Conservation (phyloP, 2,113 vertebrate genomes). For the Thomomys bottae region DNA sequence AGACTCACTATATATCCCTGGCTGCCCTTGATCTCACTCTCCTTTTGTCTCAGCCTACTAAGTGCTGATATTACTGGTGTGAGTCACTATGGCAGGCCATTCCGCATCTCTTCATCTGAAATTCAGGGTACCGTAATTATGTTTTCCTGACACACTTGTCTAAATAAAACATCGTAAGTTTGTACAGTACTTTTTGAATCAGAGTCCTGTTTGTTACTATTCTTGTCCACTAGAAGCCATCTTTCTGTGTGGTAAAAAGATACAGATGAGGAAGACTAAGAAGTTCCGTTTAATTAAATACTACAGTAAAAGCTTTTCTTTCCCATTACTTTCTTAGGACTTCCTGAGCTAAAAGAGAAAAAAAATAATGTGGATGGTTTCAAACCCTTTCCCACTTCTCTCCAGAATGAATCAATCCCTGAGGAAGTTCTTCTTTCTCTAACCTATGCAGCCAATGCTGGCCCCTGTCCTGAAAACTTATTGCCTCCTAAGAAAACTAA, state of each 20-base stretch:
- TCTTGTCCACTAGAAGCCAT: background rate
- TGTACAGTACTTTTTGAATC: background rate
- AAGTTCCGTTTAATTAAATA: background rate
- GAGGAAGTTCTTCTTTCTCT: constrained; percentile 88
- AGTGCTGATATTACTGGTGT: too few species aligned
- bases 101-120: background rate
- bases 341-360: constrained; percentile 69
- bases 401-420: constrained; percentile 84
- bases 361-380: background rate
- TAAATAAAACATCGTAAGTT: constrained; percentile 22
- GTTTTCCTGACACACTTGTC: background rate
- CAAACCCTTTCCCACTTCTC: constrained; percentile 63
- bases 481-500: constrained; percentile 77
- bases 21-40: too few species aligned
- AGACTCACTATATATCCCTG: background rate
- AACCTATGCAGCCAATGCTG: constrained; percentile 78
- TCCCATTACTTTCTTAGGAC: constrained; percentile 61
- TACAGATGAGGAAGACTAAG: background rate
- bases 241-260: background rate
- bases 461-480: constrained; percentile 74
- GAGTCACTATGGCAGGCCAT: background rate
- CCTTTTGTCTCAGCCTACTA: too few species aligned
- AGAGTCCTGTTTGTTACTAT: background rate
- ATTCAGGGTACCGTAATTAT: background rate
- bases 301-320: constrained; percentile 7